These are phyloP conservation scores for Neogobius melanostomus DNA, from an alignment of 2,113 vertebrate species.

Conservation along the genomic window DNA sequence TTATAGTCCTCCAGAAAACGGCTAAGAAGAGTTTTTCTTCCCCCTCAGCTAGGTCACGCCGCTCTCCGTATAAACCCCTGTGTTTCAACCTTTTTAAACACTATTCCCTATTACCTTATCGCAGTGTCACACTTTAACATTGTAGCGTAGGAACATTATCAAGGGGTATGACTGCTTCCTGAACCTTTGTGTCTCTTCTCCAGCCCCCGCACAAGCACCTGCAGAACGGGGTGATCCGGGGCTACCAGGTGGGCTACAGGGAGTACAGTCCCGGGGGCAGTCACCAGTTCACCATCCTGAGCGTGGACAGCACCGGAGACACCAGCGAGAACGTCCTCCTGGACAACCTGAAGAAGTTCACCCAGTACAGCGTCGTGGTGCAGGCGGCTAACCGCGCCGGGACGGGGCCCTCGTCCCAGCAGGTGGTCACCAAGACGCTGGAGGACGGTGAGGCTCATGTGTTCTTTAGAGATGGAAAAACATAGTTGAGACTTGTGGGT, in stretches of 20 bases:
- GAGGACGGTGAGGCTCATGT: slow-evolving; percentile 85
- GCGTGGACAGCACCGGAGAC: slow-evolving; percentile 94
- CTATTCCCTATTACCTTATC: too few species aligned
- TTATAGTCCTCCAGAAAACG: too few species aligned
- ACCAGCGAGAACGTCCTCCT: slow-evolving; percentile 90
- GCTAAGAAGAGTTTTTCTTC: too few species aligned
- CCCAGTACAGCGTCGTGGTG: slow-evolving; percentile 98
- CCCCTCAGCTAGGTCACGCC: too few species aligned
- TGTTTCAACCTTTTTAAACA: too few species aligned
- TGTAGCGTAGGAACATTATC: too few species aligned
- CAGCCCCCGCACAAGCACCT: slow-evolving; percentile 93
- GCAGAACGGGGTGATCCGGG: slow-evolving; percentile 96
- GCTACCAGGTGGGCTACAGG: slow-evolving; percentile 96
- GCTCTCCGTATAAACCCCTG: too few species aligned
- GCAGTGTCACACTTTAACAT: too few species aligned
- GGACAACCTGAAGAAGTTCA: slow-evolving; percentile 97
- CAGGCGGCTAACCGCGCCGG: slow-evolving; percentile 96
- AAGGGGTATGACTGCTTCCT: not conserved
- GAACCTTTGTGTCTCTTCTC: not conserved
- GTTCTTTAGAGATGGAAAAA: not conserved
- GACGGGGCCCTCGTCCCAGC: slow-evolving; percentile 96
- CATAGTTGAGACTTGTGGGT: too few species aligned
- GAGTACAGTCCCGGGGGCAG: slow-evolving; percentile 94
- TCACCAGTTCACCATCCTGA: slow-evolving; percentile 97
- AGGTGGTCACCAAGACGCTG: slow-evolving; percentile 94